A percentile compares a stretch with the other conserved stretches of the same genome.
Conservation (phyloP, 2,888 invertebrate genomes). For the Gastracanthus pulcherrimus region DNA sequence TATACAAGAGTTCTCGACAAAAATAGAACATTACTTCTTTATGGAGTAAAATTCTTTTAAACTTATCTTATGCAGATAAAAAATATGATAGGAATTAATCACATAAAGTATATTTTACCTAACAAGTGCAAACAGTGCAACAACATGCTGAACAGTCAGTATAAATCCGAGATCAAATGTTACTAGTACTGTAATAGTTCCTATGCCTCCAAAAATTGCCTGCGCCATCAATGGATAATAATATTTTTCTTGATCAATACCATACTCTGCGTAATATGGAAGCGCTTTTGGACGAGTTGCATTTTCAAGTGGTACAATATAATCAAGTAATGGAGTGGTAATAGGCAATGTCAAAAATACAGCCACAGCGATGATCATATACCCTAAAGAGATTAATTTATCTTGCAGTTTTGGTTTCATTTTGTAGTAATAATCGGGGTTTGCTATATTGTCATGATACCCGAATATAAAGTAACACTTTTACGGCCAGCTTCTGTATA, state of each 20-base stretch:
- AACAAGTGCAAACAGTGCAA: slow-evolving; percentile 10
- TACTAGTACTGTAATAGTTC: neutral
- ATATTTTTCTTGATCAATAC: slow-evolving; percentile 27
- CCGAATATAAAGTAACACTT: neutral
- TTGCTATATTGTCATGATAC: neutral
- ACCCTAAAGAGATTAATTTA: neutral
- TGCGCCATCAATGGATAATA: slow-evolving; percentile 24
- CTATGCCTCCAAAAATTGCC: slow-evolving; percentile 12
- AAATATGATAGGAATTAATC: neutral
- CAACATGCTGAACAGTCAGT: neutral
- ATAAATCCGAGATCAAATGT: slow-evolving; percentile 25
- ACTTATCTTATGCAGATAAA: neutral
- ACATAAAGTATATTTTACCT: neutral
- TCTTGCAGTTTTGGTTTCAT: neutral
- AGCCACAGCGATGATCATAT: neutral
- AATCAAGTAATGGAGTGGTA: slow-evolving; percentile 4
- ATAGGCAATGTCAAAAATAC: neutral
- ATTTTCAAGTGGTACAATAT: slow-evolving; percentile 16
- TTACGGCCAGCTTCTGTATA: neutral
- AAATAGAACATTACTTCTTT: neutral
- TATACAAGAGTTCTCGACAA: neutral
- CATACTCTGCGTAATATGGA: slow-evolving; percentile 42
- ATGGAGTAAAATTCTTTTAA: neutral
- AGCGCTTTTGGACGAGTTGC: neutral
- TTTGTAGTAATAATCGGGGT: neutral